A percentile compares a stretch with the other conserved stretches of the same genome.
Evolutionary conservation across 2,888 invertebrate genomes (phyloP).

Genomic region (Papilio protenor): DNA sequence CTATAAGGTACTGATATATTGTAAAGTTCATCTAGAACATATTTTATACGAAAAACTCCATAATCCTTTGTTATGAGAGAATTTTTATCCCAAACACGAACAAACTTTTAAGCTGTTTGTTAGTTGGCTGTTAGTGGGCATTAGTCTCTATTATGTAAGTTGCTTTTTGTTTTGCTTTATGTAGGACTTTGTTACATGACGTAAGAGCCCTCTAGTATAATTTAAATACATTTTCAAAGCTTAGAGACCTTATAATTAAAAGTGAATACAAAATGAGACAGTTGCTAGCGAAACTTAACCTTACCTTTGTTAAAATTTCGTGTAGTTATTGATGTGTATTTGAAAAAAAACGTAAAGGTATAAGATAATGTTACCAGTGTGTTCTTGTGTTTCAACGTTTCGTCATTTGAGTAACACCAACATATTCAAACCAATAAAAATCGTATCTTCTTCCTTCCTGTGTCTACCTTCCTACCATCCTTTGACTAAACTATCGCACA

Average conservation of each 20-base stretch:
- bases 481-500: no score
- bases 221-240: slow-evolving; percentile 17
- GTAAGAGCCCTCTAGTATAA: neutral
- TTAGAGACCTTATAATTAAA: neutral
- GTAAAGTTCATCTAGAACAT: neutral
- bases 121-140: slow-evolving; percentile 21
- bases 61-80: slow-evolving; percentile 18
- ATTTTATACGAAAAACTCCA: neutral
- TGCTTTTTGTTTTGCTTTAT: slow-evolving; percentile 7
- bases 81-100: slow-evolving; percentile 21
- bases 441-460: no score
- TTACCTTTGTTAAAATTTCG: neutral
- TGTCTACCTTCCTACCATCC: no score
- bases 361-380: no score
- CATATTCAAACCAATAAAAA: no score
- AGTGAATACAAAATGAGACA: neutral
- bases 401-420: no score
- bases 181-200: slow-evolving; percentile 14
- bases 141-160: slow-evolving; percentile 19
- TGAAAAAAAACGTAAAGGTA: no score
- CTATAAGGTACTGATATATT: neutral
- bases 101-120: slow-evolving; percentile 24
- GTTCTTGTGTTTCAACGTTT: no score
- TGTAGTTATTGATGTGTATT: no score
- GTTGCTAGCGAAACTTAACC: neutral